Conservation (phyloP, 2,888 invertebrate species). For the Lampropteryx suffumata region DNA sequence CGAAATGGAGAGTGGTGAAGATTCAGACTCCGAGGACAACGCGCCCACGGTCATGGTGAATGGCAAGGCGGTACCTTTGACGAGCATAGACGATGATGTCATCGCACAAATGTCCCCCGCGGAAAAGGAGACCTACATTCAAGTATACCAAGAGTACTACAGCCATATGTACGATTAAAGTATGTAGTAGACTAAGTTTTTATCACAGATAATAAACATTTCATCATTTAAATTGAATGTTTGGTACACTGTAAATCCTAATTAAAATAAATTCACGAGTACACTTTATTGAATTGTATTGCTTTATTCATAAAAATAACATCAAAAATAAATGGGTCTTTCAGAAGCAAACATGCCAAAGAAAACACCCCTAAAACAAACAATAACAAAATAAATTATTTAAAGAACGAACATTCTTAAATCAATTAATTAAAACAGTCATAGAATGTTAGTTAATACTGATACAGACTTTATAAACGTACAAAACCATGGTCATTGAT, state of each 20-base stretch:
- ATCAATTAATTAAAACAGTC: slow-evolving; percentile 5
- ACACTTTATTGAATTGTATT: too few relatives aligned
- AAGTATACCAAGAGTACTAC: slow-evolving; percentile 96
- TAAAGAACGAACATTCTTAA: slow-evolving; percentile 9
- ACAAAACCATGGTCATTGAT: too few relatives aligned
- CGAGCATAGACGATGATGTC: slow-evolving; percentile 92
- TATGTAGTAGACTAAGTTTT: slow-evolving; percentile 30
- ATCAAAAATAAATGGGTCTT: not conserved
- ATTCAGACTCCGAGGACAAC: slow-evolving; percentile 90
- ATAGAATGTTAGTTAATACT: slow-evolving; percentile 52
- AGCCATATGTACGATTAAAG: slow-evolving; percentile 91
- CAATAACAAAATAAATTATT: slow-evolving; percentile 29
- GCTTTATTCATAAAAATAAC: too few relatives aligned
- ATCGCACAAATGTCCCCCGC: slow-evolving; percentile 95
- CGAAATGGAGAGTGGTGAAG: slow-evolving; percentile 87
- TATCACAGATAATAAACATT: slow-evolving; percentile 12
- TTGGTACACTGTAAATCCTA: too few relatives aligned
- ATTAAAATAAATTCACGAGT: too few relatives aligned
- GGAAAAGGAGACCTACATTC: slow-evolving; percentile 97
- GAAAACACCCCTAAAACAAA: slow-evolving; percentile 19
- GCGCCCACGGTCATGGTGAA: slow-evolving; percentile 92
- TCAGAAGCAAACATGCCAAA: not conserved
- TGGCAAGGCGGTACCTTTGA: slow-evolving; percentile 89
- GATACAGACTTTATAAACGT: too few relatives aligned
- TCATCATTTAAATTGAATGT: slow-evolving; percentile 6